These are phyloP conservation scores for Nephrotoma guestfalica DNA, from an alignment of 2,888 invertebrate genomes.

Conservation along the genomic window DNA sequence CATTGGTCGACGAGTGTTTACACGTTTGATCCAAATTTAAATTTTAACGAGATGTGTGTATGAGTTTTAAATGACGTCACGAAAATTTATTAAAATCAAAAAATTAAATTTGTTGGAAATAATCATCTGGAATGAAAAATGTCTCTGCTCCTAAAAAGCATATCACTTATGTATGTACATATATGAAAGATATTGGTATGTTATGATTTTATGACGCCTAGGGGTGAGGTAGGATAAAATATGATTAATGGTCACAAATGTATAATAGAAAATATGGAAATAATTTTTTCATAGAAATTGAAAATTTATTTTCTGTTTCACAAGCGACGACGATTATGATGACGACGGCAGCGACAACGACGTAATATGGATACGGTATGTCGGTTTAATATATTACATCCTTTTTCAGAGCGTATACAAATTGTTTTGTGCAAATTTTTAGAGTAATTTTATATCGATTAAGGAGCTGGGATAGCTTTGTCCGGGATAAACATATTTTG, in stretches of 20 bases:
- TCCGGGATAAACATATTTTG: not conserved
- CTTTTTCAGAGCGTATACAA: not conserved
- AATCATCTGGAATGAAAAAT: not conserved
- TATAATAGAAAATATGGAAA: not conserved
- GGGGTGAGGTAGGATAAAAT: not conserved
- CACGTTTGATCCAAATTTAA: not conserved
- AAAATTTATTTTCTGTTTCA: not conserved
- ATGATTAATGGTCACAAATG: not conserved
- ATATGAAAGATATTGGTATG: not conserved
- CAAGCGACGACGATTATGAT: too few species aligned
- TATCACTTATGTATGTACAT: not conserved
- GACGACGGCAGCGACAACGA: not conserved
- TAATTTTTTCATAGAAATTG: not conserved
- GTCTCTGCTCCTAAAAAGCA: not conserved
- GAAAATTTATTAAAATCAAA: not conserved
- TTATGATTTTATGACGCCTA: not conserved
- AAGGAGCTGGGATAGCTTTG: not conserved
- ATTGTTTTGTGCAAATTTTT: not conserved
- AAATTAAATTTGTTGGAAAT: not conserved
- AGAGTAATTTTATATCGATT: not conserved
- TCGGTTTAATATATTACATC: not conserved
- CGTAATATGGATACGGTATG: not conserved
- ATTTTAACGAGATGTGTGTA: not conserved
- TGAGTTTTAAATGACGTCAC: not conserved
- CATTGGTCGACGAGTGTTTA: not conserved